phyloP scores from a whole-genome alignment of 2,888 invertebrate genomes.

The Zygaena filipendulae region DNA sequence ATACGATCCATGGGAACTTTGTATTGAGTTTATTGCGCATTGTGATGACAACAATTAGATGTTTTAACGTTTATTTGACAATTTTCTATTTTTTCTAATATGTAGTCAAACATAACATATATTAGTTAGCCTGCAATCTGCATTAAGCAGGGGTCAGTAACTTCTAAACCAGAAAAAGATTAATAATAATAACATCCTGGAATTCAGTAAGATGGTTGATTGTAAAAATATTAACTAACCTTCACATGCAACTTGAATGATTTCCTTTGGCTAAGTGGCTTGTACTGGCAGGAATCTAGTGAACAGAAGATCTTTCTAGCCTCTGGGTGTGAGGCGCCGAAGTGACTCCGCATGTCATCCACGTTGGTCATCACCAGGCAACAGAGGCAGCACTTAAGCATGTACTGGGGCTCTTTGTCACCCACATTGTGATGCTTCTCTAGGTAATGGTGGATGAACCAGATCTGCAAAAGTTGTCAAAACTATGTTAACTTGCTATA shows the following conservation, averaged over 20 bases:
- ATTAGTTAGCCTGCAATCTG: no score
- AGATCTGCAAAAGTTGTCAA: slow-evolving; percentile 44
- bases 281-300: slow-evolving; percentile 41
- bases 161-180: no score
- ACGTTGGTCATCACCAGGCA: slow-evolving; percentile 33
- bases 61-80: no score
- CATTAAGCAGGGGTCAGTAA: no score
- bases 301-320: slow-evolving; percentile 49
- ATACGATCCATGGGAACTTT: not conserved
- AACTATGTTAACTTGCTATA: no score
- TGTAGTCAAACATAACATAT: no score
- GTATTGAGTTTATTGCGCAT: not conserved
- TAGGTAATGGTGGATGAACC: slow-evolving; percentile 46
- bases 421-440: slow-evolving; percentile 29
- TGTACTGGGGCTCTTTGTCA: slow-evolving; percentile 22
- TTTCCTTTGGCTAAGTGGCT: slow-evolving; percentile 48
- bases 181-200: no score
- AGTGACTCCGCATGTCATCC: slow-evolving; percentile 45
- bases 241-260: slow-evolving; percentile 54
- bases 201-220: no score
- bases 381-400: slow-evolving; percentile 52
- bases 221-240: no score
- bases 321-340: slow-evolving; percentile 38
- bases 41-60: not conserved
- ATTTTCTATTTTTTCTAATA: no score